These are phyloP conservation scores for Paradoxurus hermaphroditus DNA, from an alignment of 2,113 vertebrate species.

Conservation along the genomic window DNA sequence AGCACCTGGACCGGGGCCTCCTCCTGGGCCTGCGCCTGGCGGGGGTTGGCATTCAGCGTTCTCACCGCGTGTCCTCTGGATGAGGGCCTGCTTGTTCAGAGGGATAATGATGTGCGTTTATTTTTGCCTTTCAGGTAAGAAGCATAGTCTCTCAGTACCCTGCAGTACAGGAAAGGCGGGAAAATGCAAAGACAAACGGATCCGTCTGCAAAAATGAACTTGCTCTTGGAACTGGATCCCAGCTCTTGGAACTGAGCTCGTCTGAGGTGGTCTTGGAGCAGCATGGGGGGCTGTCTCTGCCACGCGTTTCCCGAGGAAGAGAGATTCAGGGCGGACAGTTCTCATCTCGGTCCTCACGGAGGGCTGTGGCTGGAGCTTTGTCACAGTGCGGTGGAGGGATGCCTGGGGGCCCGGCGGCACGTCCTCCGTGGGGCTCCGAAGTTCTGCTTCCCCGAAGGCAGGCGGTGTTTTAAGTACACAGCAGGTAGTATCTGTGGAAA, in stretches of 20 bases:
- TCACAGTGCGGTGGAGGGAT: too few species aligned
- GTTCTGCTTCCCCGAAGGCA: not conserved
- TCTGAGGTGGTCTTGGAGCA: not conserved
- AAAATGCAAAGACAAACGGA: not conserved
- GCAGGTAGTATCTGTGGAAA: not conserved
- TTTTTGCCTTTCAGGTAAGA: not conserved
- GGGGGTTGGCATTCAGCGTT: too few species aligned
- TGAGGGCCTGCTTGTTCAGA: not conserved
- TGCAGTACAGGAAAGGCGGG: not conserved
- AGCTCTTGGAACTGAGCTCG: not conserved
- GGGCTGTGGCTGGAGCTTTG: fast-evolving
- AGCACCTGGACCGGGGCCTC: not conserved
- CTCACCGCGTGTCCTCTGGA: fast-evolving
- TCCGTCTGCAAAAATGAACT: not conserved
- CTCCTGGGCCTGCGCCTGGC: not conserved
- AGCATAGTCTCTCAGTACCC: not conserved
- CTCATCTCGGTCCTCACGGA: too few species aligned
- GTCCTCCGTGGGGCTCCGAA: too few species aligned
- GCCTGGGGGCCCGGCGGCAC: too few species aligned
- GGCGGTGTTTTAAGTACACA: fast-evolving
- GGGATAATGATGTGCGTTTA: not conserved
- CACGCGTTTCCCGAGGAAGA: not conserved
- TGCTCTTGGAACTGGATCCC: not conserved
- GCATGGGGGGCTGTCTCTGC: fast-evolving
- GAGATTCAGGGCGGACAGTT: not conserved